phyloP scores from a whole-genome alignment of 2,888 invertebrate species.

The Plebejus argus region DNA sequence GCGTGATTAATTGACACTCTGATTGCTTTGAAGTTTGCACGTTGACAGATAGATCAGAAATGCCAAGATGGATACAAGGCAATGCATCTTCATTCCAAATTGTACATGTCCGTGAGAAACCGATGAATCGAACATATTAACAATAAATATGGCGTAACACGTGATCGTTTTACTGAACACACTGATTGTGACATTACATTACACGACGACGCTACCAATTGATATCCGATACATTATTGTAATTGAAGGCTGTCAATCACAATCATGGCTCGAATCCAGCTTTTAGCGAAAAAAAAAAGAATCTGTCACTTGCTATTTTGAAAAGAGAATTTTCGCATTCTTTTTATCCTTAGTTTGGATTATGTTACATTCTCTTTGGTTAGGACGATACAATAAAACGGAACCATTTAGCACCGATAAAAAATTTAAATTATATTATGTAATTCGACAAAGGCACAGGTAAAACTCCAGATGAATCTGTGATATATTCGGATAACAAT shows the following conservation, averaged over 20 bases:
- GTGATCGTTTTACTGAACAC: conserved; percentile 54
- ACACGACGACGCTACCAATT: background rate
- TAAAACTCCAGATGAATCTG: conserved; percentile 51
- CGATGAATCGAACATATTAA: conserved; percentile 61
- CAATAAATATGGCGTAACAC: conserved; percentile 66
- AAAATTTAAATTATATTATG: too few relatives aligned
- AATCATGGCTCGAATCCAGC: background rate
- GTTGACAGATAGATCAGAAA: background rate
- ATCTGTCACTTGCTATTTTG: background rate
- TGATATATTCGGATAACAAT: conserved; percentile 78
- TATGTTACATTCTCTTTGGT: background rate
- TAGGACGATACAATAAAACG: background rate
- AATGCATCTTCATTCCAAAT: conserved; percentile 4
- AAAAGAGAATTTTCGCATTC: background rate
- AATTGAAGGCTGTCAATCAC: conserved; percentile 12
- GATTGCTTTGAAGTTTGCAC: background rate
- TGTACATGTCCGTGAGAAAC: conserved; percentile 49
- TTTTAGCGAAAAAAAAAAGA: background rate
- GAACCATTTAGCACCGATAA: background rate
- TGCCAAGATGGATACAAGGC: background rate
- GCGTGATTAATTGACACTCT: too few relatives aligned
- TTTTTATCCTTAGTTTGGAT: background rate
- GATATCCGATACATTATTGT: conserved; percentile 2
- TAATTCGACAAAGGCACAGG: background rate
- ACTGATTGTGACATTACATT: background rate